Evolutionary conservation across 2,113 vertebrate genomes (phyloP).

Genomic region (Malurus melanocephalus): DNA sequence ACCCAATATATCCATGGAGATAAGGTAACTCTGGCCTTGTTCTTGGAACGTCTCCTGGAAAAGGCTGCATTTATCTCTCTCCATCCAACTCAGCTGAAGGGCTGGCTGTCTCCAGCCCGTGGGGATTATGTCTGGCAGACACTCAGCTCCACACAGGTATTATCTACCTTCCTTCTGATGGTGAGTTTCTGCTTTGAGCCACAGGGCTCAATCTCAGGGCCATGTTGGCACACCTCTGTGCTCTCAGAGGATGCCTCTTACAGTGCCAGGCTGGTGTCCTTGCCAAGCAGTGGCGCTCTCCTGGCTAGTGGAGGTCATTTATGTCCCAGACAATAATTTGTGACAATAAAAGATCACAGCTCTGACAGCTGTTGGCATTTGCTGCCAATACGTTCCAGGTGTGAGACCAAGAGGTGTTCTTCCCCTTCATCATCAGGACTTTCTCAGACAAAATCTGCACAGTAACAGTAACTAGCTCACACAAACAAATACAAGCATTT

Average conservation of each 20-base stretch:
- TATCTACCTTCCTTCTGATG: not conserved
- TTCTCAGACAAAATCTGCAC: not conserved
- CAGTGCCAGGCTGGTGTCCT: not conserved
- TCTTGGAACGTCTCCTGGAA: not conserved
- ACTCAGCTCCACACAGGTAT: not conserved
- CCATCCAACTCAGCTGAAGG: not conserved
- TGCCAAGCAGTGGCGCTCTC: not conserved
- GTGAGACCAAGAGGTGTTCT: not conserved
- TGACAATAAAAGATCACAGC: not conserved
- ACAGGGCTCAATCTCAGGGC: not conserved
- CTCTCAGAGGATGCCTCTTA: accelerated
- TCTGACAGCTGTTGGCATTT: not conserved
- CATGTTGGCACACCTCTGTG: not conserved
- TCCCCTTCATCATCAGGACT: not conserved
- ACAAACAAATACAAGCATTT: not conserved
- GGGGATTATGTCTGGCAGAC: not conserved
- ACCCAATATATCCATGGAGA: accelerated
- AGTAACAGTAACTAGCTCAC: not conserved
- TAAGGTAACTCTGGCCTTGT: not conserved
- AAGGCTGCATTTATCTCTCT: not conserved
- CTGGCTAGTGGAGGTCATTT: accelerated
- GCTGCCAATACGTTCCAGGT: not conserved
- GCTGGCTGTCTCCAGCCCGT: not conserved
- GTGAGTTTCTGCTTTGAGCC: not conserved
- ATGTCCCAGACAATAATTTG: not conserved